Percentiles rank a stretch among this genome's conserved stretches.
These are phyloP conservation scores for Caenorhabditis zanzibari DNA, from an alignment of 2,888 invertebrate genomes.

Conservation along the genomic window DNA sequence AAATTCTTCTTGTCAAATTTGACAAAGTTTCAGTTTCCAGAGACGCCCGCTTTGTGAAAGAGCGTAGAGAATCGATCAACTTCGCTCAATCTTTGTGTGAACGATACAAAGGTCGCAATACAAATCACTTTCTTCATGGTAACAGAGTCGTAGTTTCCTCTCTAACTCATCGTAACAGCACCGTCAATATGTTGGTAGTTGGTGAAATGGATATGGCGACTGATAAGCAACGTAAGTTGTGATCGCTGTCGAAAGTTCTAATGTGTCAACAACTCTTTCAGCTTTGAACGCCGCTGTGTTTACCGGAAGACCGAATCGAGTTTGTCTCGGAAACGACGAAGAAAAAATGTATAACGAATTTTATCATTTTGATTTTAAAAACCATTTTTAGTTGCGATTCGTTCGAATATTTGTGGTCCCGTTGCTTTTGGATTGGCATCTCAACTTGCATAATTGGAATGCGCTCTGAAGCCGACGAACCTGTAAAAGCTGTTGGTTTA, in stretches of 20 bases:
- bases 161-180: neutral
- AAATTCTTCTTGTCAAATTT: neutral
- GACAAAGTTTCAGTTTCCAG: no score
- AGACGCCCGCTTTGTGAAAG: neutral
- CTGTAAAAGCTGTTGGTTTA: neutral
- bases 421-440: conserved; percentile 46
- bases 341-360: conserved; percentile 17
- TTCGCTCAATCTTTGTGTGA: conserved; percentile 29
- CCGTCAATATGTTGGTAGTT: conserved; percentile 13
- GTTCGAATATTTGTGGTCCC: conserved; percentile 45
- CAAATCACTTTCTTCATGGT: conserved; percentile 20
- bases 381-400: conserved; percentile 5
- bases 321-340: neutral
- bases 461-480: neutral
- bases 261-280: neutral
- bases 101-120: neutral
- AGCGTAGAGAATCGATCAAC: conserved; percentile 19
- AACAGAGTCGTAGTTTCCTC: conserved; percentile 11
- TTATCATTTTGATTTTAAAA: neutral
- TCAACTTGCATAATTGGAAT: conserved; percentile 24
- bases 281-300: conserved; percentile 28
- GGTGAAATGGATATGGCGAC: conserved; percentile 34
- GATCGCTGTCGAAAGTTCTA: neutral
- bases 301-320: conserved; percentile 27
- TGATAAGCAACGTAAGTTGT: conserved; percentile 9